phyloP scores from a whole-genome alignment of 2,797 vertebrate species.

The Epinephelus malabaricus region DNA sequence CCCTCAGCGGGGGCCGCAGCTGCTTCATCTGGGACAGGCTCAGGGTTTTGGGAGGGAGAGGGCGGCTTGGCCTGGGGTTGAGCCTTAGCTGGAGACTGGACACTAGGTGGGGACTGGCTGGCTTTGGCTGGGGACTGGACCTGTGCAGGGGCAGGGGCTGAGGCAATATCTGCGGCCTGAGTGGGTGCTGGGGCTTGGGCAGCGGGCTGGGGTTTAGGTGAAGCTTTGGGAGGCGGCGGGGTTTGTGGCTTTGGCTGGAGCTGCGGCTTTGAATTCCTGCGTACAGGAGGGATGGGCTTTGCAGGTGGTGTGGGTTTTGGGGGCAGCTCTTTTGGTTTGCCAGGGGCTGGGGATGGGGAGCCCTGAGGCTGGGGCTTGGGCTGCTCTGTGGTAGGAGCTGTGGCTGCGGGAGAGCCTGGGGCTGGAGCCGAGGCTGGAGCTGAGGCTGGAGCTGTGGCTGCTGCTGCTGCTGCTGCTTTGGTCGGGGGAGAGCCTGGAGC shows the following conservation, averaged over 20 bases:
- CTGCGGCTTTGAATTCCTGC: slow-evolving; percentile 88
- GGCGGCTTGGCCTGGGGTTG: slow-evolving; percentile 62
- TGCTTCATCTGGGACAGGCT: slow-evolving; percentile 55
- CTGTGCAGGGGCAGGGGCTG: slow-evolving; percentile 65
- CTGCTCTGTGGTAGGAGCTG: slow-evolving; percentile 90
- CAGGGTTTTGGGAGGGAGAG: slow-evolving; percentile 66
- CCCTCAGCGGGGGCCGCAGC: slow-evolving; percentile 74
- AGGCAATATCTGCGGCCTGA: slow-evolving; percentile 67
- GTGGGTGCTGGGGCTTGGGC: slow-evolving; percentile 56
- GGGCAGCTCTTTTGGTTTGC: slow-evolving; percentile 86
- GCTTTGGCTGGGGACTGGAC: slow-evolving; percentile 76
- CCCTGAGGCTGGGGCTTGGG: slow-evolving; percentile 88
- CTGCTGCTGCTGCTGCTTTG: slow-evolving; percentile 22
- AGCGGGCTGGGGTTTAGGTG: slow-evolving; percentile 69
- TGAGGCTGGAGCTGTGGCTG: slow-evolving; percentile 18
- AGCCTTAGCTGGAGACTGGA: slow-evolving; percentile 82
- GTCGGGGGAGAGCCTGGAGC: slow-evolving; percentile 38
- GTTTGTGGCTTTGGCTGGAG: slow-evolving; percentile 88
- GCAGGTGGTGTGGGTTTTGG: slow-evolving; percentile 86
- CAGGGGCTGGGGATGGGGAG: slow-evolving; percentile 84
- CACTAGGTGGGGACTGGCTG: slow-evolving; percentile 77
- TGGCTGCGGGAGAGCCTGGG: slow-evolving; percentile 34
- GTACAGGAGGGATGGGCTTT: slow-evolving; percentile 87
- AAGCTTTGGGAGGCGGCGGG: slow-evolving; percentile 78
- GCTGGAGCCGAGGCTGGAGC: slow-evolving; percentile 29